Evolutionary conservation across 2,113 vertebrate species (phyloP).

Genomic region (Galeopterus variegatus): DNA sequence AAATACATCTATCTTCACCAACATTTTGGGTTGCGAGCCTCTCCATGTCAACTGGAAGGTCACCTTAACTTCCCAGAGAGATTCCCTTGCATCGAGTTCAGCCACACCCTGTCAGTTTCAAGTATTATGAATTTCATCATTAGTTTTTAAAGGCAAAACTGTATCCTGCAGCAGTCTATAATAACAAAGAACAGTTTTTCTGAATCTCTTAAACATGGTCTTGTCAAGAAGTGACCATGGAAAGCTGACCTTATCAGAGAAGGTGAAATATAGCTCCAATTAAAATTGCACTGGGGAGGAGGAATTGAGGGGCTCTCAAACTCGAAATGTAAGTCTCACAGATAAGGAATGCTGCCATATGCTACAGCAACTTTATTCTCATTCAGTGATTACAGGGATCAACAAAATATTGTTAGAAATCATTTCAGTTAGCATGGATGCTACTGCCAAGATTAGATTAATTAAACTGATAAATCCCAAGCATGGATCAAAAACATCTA

Average conservation of each 20-base stretch:
- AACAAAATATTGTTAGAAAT: slow-evolving; percentile 81
- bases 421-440: slow-evolving; percentile 79
- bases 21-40: neutral
- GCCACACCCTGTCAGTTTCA: neutral
- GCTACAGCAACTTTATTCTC: slow-evolving; percentile 66
- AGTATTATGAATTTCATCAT: neutral
- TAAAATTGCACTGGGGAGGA: slow-evolving; percentile 64
- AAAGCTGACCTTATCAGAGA: slow-evolving; percentile 72
- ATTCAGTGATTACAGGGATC: slow-evolving; percentile 68
- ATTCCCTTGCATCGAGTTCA: neutral
- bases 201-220: slow-evolving; percentile 55
- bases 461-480: slow-evolving; percentile 86
- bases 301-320: neutral
- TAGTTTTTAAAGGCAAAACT: slow-evolving; percentile 52
- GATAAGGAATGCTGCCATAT: slow-evolving; percentile 60
- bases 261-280: slow-evolving; percentile 71
- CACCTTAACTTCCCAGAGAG: neutral
- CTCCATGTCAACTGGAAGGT: neutral
- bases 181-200: slow-evolving; percentile 48
- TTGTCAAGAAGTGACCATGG: slow-evolving; percentile 62
- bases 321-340: slow-evolving; percentile 53
- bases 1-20: neutral
- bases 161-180: neutral
- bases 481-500: slow-evolving; percentile 62
- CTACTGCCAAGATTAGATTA: slow-evolving; percentile 84